Percentiles rank a stretch among this genome's conserved stretches.
phyloP scores from a whole-genome alignment of 2,113 vertebrate genomes.

The Clarias macrocephalus region DNA sequence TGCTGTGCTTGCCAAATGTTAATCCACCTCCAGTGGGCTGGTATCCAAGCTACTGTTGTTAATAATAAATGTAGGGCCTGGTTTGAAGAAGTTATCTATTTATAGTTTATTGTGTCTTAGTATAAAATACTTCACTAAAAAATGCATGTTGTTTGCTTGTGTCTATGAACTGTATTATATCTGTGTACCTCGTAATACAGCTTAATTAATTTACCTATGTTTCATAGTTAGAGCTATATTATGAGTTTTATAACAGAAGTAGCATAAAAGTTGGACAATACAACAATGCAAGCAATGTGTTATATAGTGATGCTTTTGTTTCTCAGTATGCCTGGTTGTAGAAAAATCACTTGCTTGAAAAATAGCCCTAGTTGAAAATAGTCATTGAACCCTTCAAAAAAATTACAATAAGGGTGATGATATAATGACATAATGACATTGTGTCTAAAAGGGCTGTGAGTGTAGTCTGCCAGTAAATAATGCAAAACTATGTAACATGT shows the following conservation, averaged over 20 bases:
- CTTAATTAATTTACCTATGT: background rate
- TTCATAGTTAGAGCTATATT: background rate
- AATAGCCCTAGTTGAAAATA: background rate
- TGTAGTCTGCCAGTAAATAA: background rate
- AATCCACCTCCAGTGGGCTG: constrained; percentile 50
- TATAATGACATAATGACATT: no score
- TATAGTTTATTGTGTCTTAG: constrained; percentile 18
- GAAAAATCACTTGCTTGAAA: constrained; percentile 3
- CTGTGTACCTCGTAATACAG: background rate
- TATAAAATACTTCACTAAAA: constrained; percentile 15
- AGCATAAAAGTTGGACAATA: background rate
- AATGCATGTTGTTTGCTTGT: background rate
- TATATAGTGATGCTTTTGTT: background rate
- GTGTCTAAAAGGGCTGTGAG: background rate
- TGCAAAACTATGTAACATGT: background rate
- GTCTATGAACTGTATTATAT: background rate
- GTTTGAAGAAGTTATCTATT: constrained; percentile 33
- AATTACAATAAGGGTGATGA: background rate
- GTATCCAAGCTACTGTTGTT: constrained; percentile 51
- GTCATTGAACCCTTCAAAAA: background rate
- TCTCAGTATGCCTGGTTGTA: background rate
- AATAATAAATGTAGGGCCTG: constrained; percentile 47
- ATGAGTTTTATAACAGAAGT: background rate
- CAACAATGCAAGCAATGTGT: background rate
- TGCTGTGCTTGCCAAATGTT: constrained; percentile 55